Evolutionary conservation across 1,140 invertebrate genomes (phyloP).

Genomic region (Drosophila ercepeae): DNA sequence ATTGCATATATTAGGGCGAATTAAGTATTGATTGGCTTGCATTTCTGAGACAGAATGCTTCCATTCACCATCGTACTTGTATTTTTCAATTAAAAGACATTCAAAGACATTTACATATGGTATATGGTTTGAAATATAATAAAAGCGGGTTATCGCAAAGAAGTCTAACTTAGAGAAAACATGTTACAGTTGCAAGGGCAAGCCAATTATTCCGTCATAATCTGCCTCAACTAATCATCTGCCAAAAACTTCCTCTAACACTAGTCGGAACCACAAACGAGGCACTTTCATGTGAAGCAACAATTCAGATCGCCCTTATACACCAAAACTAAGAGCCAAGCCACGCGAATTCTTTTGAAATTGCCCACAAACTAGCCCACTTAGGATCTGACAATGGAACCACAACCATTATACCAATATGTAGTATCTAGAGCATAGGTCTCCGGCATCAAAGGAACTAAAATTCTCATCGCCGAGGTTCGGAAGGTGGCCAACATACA

Average conservation of each 20-base stretch:
- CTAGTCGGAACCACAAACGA: constrained; percentile 55
- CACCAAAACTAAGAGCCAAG: constrained; percentile 24
- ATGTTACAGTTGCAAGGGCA: constrained; percentile 19
- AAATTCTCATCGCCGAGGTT: constrained; percentile 18
- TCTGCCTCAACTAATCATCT: constrained; percentile 45
- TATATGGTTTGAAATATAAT: too few relatives aligned
- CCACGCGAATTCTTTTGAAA: constrained; percentile 71
- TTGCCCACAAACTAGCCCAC: constrained; percentile 75
- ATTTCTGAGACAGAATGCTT: too few relatives aligned
- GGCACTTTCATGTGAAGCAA: constrained; percentile 66
- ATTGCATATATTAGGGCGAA: constrained; percentile 60
- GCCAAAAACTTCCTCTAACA: constrained; percentile 4
- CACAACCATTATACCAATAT: constrained; percentile 27
- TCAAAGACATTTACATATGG: too few relatives aligned
- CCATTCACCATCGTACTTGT: too few relatives aligned
- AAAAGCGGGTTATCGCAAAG: too few relatives aligned
- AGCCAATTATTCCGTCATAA: constrained; percentile 15
- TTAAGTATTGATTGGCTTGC: constrained; percentile 14
- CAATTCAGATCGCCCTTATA: constrained; percentile 50
- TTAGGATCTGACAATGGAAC: constrained; percentile 64
- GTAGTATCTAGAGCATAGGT: constrained; percentile 41
- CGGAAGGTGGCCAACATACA: constrained; percentile 6
- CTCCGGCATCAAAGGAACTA: constrained; percentile 29
- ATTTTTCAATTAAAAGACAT: too few relatives aligned
- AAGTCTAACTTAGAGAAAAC: neutral